Evolutionary conservation across 2,888 invertebrate species (phyloP).

Genomic region (Tinea semifulvella): DNA sequence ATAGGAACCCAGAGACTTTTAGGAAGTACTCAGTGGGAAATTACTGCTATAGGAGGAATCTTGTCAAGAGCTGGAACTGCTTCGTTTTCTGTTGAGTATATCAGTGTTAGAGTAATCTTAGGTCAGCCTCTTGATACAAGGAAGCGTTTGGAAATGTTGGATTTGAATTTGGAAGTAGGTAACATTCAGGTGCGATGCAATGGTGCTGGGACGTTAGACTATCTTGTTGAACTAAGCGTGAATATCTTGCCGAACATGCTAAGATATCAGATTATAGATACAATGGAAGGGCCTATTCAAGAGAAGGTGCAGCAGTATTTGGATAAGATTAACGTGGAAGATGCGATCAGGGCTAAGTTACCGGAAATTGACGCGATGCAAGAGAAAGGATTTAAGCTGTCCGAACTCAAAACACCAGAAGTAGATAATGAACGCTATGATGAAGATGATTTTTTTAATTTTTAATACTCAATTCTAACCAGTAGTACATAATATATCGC

Average conservation of each 20-base stretch:
- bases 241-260: slow-evolving; percentile 87
- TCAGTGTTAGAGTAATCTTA: slow-evolving; percentile 72
- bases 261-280: slow-evolving; percentile 88
- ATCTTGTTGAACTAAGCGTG: slow-evolving; percentile 79
- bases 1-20: slow-evolving; percentile 82
- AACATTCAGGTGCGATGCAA: slow-evolving; percentile 86
- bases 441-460: slow-evolving; percentile 59
- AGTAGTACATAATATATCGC: no score
- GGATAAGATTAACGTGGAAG: slow-evolving; percentile 78
- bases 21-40: slow-evolving; percentile 83
- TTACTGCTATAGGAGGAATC: slow-evolving; percentile 73
- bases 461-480: slow-evolving; percentile 29
- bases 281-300: slow-evolving; percentile 80
- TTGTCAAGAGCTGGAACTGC: slow-evolving; percentile 76
- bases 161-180: slow-evolving; percentile 81
- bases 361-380: slow-evolving; percentile 72
- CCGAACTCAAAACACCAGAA: slow-evolving; percentile 32
- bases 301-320: slow-evolving; percentile 77
- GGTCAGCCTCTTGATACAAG: slow-evolving; percentile 83
- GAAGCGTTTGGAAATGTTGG: slow-evolving; percentile 74
- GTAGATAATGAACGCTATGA: slow-evolving; percentile 32
- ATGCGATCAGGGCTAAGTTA: slow-evolving; percentile 74
- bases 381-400: slow-evolving; percentile 50
- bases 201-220: slow-evolving; percentile 89
- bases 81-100: slow-evolving; percentile 81